Percentiles rank a stretch among this genome's conserved stretches.
phyloP scores from a whole-genome alignment of 2,113 vertebrate genomes.

The Carettochelys insculpta region DNA sequence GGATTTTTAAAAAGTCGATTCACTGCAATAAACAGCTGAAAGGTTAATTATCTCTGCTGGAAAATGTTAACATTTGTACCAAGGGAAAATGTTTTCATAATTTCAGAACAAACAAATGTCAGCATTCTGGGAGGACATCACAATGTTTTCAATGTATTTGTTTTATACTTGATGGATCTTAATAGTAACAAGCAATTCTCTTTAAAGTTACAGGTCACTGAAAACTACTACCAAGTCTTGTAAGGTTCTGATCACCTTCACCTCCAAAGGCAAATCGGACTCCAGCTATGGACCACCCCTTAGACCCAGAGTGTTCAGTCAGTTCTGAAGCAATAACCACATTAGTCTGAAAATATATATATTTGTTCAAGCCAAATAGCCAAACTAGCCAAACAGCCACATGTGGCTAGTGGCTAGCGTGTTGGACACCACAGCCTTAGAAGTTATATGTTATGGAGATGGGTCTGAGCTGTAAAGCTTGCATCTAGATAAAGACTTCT shows the following conservation, averaged over 20 bases:
- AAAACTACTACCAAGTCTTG: not conserved
- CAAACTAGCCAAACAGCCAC: too few species aligned
- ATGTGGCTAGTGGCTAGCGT: too few species aligned
- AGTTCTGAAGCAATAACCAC: too few species aligned
- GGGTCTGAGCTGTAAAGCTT: not conserved
- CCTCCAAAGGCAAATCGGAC: not conserved
- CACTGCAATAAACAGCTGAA: slow-evolving; percentile 10
- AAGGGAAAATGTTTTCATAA: slow-evolving; percentile 20
- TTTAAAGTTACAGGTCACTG: not conserved
- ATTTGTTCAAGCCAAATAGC: too few species aligned
- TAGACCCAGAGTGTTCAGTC: too few species aligned
- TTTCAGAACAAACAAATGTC: slow-evolving; percentile 19
- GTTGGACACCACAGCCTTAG: not conserved
- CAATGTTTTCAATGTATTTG: not conserved
- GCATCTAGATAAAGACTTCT: not conserved
- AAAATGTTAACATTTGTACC: slow-evolving; percentile 30
- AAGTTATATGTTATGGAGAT: not conserved
- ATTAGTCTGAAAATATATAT: too few species aligned
- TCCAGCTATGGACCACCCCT: not conserved
- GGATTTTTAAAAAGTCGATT: slow-evolving; percentile 16
- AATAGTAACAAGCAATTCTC: not conserved
- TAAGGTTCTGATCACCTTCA: accelerated
- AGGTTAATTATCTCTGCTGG: slow-evolving; percentile 21
- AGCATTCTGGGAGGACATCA: slow-evolving; percentile 3
- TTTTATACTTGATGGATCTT: slow-evolving; percentile 6